Evolutionary conservation across 2,888 invertebrate species (phyloP), one percentile per base, ranked within the genome.

Genomic region (Thymelicus sylvestris): DNA sequence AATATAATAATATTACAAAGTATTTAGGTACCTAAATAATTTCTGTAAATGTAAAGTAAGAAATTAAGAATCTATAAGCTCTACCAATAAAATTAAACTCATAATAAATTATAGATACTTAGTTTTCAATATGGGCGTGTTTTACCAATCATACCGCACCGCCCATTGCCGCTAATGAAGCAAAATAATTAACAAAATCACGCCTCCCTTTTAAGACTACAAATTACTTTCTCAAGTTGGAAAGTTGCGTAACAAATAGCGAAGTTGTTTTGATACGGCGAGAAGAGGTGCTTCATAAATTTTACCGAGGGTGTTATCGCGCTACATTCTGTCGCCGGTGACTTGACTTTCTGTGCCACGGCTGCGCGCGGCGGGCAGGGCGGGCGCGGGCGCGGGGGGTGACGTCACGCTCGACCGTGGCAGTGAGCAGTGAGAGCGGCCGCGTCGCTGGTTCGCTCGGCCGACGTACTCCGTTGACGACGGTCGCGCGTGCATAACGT

Each of bases 401-500:
- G 93, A 93, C 93, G 93, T 92, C 93, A 92, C 90, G 84, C 79
- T 83, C 92, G 93, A 92, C 93, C 94, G 92, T 93, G 94, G 92
- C 93, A 93, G 93, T 93, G 91, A 90, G 92, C 91, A 93, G 92
- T 93, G 91, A 90, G 91, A 91, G 92, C 91, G 89, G 86, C 86
- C 89, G 90, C 90, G 88, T 83, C 88, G 85, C 79, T 88, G 84
- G 89, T 86, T 91, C 86, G 91, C 89, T 82, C 78, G 82, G 80
- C 88, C 87, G 86, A 88, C 83, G 89, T 91, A 91, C 90, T 92
- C 85, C 88, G 91, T 81, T 85, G 90, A 85, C 89, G 92, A 88
- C 91, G 88, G 92, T 91, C 93, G 93, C 90, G 89, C 88, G 87
- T 88, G 89, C 85, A 85, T 83, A 88, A 90, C 92, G 93, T 91